Conservation (phyloP, 1,140 invertebrate species). For the Neotoxoptera formosana region DNA sequence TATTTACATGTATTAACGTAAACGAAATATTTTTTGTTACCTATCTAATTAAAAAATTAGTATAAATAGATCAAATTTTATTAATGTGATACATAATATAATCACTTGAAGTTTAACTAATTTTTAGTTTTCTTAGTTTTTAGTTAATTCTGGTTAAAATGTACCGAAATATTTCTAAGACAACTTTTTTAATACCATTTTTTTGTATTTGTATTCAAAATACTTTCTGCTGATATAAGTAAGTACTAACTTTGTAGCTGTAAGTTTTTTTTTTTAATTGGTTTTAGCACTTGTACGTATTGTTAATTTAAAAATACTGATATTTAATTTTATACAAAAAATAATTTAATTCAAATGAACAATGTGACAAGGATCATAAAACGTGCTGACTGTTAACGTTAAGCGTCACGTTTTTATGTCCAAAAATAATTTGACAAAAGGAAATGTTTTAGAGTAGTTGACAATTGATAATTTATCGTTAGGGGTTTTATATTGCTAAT, state of each 20-base stretch:
- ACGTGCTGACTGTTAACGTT: neutral
- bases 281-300: neutral
- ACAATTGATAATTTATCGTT: neutral
- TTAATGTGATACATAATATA: neutral
- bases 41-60: neutral
- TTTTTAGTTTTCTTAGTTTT: neutral
- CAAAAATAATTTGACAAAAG: neutral
- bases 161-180: no score
- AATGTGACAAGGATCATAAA: neutral
- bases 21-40: neutral
- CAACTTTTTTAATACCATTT: neutral
- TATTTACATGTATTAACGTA: neutral
- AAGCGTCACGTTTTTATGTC: neutral
- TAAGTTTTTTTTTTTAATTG: neutral
- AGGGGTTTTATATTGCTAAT: neutral
- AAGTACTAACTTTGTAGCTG: neutral
- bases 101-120: neutral
- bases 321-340: neutral
- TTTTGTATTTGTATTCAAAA: neutral
- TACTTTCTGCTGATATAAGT: neutral
- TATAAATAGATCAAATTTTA: neutral
- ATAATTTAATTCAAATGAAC: neutral
- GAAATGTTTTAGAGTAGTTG: neutral
- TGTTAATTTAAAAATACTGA: neutral
- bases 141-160: neutral